phyloP scores from a whole-genome alignment of 2,888 invertebrate species.

The Cactoblastis cactorum region DNA sequence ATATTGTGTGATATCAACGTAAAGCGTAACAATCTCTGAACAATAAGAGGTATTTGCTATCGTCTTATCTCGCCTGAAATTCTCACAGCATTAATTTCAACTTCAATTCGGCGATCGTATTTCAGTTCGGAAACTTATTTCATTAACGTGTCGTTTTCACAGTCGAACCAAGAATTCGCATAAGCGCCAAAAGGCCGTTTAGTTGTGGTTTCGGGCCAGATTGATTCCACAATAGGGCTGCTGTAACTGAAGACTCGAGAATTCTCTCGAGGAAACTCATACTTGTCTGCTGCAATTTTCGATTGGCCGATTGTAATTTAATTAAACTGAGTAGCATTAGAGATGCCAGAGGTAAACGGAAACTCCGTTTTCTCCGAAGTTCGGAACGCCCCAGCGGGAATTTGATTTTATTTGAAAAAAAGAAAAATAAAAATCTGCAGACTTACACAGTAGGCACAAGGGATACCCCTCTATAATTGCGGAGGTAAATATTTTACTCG shows the following conservation, averaged over 20 bases:
- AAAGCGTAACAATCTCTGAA: conserved; percentile 28
- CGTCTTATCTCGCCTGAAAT: conserved; percentile 13
- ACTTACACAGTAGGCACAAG: conserved; percentile 23
- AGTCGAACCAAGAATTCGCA: conserved; percentile 13
- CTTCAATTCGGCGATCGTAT: conserved; percentile 1
- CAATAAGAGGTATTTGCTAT: conserved; percentile 28
- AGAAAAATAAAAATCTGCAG: conserved; percentile 26
- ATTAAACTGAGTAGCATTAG: conserved; percentile 61
- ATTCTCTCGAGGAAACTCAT: conserved; percentile 33
- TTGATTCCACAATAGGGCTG: conserved; percentile 4
- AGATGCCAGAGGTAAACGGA: conserved; percentile 48
- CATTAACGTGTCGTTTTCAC: conserved; percentile 20
- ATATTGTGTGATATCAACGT: neutral
- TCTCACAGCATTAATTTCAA: conserved; percentile 15
- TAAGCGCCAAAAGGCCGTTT: conserved; percentile 16
- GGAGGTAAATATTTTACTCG: neutral
- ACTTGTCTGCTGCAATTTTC: conserved; percentile 38
- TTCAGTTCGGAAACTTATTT: conserved; percentile 18
- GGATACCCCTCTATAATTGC: conserved; percentile 18
- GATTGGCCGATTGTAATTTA: conserved; percentile 57
- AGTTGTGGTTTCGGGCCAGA: conserved; percentile 7
- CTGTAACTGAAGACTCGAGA: conserved; percentile 14
- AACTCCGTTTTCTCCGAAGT: conserved; percentile 36
- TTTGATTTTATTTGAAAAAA: conserved; percentile 37
- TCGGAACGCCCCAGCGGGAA: conserved; percentile 24